These are phyloP conservation scores for Rachycentron canadum DNA, from an alignment of 2,797 vertebrate genomes.

Conservation along the genomic window DNA sequence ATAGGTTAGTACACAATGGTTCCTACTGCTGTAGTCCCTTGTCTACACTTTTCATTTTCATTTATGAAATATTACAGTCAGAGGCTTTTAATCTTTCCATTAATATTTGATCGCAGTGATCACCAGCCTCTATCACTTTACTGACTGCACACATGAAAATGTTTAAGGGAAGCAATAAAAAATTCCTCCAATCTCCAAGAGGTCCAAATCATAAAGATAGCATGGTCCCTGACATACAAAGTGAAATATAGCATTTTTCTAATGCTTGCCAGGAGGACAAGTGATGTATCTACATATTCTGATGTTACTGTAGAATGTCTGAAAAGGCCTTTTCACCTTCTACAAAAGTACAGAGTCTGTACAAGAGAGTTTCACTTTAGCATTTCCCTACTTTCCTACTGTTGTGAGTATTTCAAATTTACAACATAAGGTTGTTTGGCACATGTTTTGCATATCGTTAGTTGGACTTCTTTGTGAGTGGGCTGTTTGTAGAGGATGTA, in stretches of 20 bases:
- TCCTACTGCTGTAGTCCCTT: neutral
- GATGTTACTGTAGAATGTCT: slow-evolving; percentile 27
- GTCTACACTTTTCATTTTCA: neutral
- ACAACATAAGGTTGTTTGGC: neutral
- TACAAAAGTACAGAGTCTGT: neutral
- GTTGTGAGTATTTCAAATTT: slow-evolving; percentile 14
- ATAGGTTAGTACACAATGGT: neutral
- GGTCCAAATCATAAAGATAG: slow-evolving; percentile 5
- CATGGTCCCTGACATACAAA: slow-evolving; percentile 16
- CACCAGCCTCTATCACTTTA: slow-evolving; percentile 28
- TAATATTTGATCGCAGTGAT: slow-evolving; percentile 40
- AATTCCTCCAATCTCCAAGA: slow-evolving; percentile 25
- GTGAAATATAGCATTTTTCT: slow-evolving; percentile 25
- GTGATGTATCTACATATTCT: slow-evolving; percentile 12
- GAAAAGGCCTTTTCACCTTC: slow-evolving; percentile 24
- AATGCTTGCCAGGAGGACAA: slow-evolving; percentile 4
- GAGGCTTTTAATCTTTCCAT: slow-evolving; percentile 34
- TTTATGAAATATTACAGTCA: slow-evolving; percentile 19
- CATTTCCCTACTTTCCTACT: neutral
- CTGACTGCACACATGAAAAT: slow-evolving; percentile 26
- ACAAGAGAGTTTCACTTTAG: neutral
- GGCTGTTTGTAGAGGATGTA: slow-evolving; percentile 21
- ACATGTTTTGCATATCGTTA: slow-evolving; percentile 24
- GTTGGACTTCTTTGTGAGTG: slow-evolving; percentile 29
- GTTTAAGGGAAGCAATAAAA: slow-evolving; percentile 37